Base-by-base conservation (phyloP, 2,888 invertebrate species). In the Drosophila neutralis region DNA sequence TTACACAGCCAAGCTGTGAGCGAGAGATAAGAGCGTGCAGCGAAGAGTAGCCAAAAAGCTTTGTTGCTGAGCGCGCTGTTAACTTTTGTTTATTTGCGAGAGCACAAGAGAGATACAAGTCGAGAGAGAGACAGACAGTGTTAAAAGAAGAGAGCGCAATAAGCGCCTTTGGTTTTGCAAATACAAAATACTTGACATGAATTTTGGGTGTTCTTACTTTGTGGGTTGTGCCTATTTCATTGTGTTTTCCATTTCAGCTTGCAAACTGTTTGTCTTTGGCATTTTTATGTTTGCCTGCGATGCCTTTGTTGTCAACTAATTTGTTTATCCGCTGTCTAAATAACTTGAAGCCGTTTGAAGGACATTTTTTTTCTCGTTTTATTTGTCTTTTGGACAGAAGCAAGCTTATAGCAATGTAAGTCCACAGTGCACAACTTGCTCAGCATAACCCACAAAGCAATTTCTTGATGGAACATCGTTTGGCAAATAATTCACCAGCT, bases 311-410 rank as follows among this genome's bases (percentile, higher is more conserved):
- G 69, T 69, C 69, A 62, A 62, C 82, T 87, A 87, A 85, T 83
- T 89, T 85, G 82, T 81, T 87, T 89, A 85, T 89, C 69, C 74
- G 76, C 72, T 71, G 67, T 67, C 62, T 68, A 86, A 85, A 84
- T 57, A 87, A 66, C 72, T 67, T 18, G 59, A 48, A 77, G 73
- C 68, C 40, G 48, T 73, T 76, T 61, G 61, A 81, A 61, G 70
- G 49, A 68, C 40, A 40, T 27, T 48, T 52, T 27, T 27, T 53
- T 27, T 48, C 31, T 42, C 18, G 5, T 51, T 40, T 10, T 80
- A 53, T 75, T 65, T 78, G 36, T 56, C 24, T 64, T 68, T 42
- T 45, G 65, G 58, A 45, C 64, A 58, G 64, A 58, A 48, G 42
- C 33, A 8, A 53, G 58, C 49, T 66, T 63, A 58, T 24, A 53